Conservation (phyloP, 2,797 vertebrate species). For the Syngnathus acus region DNA sequence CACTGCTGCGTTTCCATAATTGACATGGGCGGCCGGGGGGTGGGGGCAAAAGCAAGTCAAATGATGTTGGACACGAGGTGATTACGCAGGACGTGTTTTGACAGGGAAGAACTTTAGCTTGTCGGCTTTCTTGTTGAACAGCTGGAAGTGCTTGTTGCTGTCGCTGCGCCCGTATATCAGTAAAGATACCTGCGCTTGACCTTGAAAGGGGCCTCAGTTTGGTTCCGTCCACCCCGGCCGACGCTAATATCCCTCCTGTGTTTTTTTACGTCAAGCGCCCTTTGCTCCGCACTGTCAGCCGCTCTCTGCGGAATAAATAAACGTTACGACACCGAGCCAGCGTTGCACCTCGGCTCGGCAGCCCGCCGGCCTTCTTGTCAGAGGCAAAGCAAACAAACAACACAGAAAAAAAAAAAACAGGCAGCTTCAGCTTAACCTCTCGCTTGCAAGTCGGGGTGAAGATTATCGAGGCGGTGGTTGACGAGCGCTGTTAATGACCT, state of each 20-base stretch:
- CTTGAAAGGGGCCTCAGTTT: background rate
- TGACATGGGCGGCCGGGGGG: background rate
- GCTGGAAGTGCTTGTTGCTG: background rate
- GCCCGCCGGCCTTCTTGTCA: background rate
- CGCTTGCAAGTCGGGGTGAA: background rate
- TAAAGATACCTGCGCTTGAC: background rate
- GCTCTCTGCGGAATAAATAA: background rate
- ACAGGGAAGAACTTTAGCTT: background rate
- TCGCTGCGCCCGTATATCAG: background rate
- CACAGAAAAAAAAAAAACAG: background rate
- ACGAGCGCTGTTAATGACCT: background rate
- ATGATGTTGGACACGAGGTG: background rate
- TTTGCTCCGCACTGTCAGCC: background rate
- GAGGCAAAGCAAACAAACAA: background rate
- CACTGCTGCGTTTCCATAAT: background rate
- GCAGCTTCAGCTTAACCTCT: background rate
- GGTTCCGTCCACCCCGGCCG: background rate
- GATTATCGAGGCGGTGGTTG: background rate
- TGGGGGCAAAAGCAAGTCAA: background rate
- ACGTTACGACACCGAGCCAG: background rate
- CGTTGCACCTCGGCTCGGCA: background rate
- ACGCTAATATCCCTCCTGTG: background rate
- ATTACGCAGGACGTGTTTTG: slow-evolving; percentile 2
- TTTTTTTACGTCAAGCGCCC: background rate
- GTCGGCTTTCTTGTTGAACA: background rate